Conservation (phyloP, 2,113 vertebrate species). For the Felis catus region DNA sequence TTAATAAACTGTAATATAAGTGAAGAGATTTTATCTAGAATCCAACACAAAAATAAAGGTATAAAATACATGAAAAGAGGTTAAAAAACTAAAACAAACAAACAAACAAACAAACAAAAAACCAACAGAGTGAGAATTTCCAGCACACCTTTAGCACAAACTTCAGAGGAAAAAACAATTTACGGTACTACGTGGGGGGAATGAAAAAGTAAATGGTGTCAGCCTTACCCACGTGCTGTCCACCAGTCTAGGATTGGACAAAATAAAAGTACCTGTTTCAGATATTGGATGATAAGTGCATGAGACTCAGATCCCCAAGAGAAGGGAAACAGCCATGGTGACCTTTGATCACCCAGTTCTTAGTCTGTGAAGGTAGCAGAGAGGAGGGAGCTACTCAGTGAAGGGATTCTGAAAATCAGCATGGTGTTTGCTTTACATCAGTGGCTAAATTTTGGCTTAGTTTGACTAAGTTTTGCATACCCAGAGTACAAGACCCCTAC, state of each 20-base stretch:
- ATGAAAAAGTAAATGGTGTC: background rate
- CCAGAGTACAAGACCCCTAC: background rate
- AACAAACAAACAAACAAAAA: background rate
- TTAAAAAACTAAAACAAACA: background rate
- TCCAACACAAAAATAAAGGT: background rate
- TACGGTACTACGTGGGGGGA: background rate
- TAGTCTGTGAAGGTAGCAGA: background rate
- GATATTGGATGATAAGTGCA: no score
- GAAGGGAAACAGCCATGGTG: background rate
- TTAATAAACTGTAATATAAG: background rate
- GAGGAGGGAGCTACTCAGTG: background rate
- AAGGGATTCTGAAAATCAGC: background rate
- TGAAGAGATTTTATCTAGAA: background rate
- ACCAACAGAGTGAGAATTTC: background rate
- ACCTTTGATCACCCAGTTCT: background rate
- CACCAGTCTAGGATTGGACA: background rate
- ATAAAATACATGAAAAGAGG: background rate
- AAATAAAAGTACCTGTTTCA: background rate
- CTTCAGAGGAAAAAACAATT: background rate
- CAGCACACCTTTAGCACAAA: background rate
- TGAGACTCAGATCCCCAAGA: background rate
- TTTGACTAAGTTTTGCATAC: background rate
- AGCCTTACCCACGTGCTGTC: background rate
- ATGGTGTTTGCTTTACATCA: background rate
- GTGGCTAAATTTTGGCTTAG: background rate